Evolutionary conservation across 2,888 invertebrate species (phyloP), one percentile per base, ranked within the genome.

Genomic region (Ennomos erosarius): DNA sequence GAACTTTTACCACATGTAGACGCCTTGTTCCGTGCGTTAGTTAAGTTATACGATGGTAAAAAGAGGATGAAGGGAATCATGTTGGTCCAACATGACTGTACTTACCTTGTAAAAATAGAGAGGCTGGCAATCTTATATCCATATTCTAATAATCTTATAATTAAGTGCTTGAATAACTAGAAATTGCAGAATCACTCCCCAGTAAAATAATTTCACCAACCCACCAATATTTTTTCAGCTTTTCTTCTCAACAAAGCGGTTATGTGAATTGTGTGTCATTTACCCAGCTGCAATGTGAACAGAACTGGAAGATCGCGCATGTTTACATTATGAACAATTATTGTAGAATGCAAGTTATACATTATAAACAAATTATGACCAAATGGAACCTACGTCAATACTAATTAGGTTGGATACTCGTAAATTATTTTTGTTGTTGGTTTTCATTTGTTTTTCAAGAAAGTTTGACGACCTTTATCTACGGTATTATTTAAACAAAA

Each of bases 201-300:
- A 33, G 16, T 35, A 12, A 1, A 35, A 16, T 45, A 49, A 55
- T 39, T 38, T 34, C 13, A 39, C 13, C 12, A 34, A 45, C 37
- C 37, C n/a, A 10, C n/a, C 34, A 33, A 37, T 57, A 51, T 51
- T 43, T 26, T 46, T 35, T 10, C 51, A 57, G 42, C 51, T 46
- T 44, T 50, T 13, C 47, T 43, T 34, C 12, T 10, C 12, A 8
- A 16, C 39, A 13, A 45, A 45, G 26, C n/a, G 35, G 37, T 50
- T 13, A 56, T 53, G 44, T 58, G 38, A 58, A 54, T 50, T 46
- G 47, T 44, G 34, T 50, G 51, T 46, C 55, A 60, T 60, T 60
- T 55, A 55, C 36, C 12, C 59, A 60, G 59, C 16, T 60, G 59
- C 13, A 26, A 6, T 6, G 12, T 10, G 1, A 10, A 39, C 10